phyloP scores from a whole-genome alignment of 2,797 vertebrate species.

The Danionella dracula region DNA sequence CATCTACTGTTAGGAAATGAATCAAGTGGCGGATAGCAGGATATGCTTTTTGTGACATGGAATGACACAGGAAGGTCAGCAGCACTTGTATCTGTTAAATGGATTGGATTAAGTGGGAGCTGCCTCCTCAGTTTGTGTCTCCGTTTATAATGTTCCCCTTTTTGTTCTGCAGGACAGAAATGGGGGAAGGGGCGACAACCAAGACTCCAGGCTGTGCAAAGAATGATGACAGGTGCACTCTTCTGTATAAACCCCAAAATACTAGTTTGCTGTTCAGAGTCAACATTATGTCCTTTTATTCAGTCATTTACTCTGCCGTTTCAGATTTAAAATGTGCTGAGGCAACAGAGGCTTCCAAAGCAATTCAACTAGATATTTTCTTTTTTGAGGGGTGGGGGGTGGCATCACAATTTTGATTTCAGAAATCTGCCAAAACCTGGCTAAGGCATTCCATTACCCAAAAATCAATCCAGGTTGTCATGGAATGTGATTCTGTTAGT shows the following conservation, averaged over 20 bases:
- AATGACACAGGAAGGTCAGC: constrained; percentile 74
- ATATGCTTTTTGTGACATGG: constrained; percentile 63
- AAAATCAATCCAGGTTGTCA: constrained; percentile 28
- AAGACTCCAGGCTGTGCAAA: constrained; percentile 47
- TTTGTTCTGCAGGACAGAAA: constrained; percentile 57
- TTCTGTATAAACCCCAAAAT: constrained; percentile 40
- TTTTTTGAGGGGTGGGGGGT: too few relatives aligned
- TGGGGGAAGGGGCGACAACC: constrained; percentile 52
- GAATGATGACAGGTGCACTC: constrained; percentile 67
- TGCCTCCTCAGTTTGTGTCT: constrained; percentile 59
- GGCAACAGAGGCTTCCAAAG: constrained; percentile 51
- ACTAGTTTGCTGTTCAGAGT: constrained; percentile 59
- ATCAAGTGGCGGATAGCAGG: constrained; percentile 58
- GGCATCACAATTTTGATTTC: constrained; percentile 44
- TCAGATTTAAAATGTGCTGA: constrained; percentile 59
- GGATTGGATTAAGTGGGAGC: constrained; percentile 71
- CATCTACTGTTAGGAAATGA: constrained; percentile 63
- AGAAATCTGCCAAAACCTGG: constrained; percentile 5
- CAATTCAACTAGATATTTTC: constrained; percentile 13
- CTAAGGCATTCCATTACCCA: not conserved
- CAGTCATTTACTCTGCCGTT: constrained; percentile 56
- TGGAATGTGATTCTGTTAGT: not conserved
- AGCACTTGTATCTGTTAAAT: constrained; percentile 72
- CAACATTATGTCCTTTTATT: constrained; percentile 64
- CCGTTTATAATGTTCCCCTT: constrained; percentile 67